Evolutionary conservation across 2,113 vertebrate genomes (phyloP), one percentile per base, ranked within the genome.

Genomic region (Oryzias melastigma): DNA sequence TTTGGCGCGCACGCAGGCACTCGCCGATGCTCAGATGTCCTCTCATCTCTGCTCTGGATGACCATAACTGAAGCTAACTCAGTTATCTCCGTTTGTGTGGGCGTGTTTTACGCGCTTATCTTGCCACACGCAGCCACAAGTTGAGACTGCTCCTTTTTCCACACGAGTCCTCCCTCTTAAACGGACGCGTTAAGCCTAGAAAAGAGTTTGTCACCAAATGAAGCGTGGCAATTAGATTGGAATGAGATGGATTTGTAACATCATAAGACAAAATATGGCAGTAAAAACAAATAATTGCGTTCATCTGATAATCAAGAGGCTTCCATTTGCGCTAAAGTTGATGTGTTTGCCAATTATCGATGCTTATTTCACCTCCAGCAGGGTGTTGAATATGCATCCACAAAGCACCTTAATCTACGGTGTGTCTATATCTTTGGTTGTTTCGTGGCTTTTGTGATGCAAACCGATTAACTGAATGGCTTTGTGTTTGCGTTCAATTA

Each of bases 331-430:
- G 57, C 66, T 63, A 69, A 82, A 80, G 79, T 83, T 62, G 55
- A 61, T 22, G 51, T 52, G 54, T 49, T 62, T 13, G 52, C 71
- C 62, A 80, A 77, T 83, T 75, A 89, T 58, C 43, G 60, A 85
- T 78, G 88, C 71, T 65, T 86, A 77, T 83, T 92, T 91, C 83
- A 88, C 78, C 87, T 88, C 82, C 65, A 85, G 76, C 77, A 55
- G 82, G 67, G 47, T 70, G 73, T 67, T 90, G 84, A 91, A 91
- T 89, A 91, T 91, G 82, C 83, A 88, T 61, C 73, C 62, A 54
- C 58, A 68, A 80, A 86, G 70, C 60, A 76, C 61, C 77, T 73
- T 80, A 83, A 87, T 86, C 64, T 86, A 83, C 80, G 65, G 78
- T 76, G 75, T 81, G 73, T 62, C 68, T 77, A 78, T 81, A 63